Percentiles rank a stretch among this genome's conserved stretches.
Conservation (phyloP, 2,888 invertebrate genomes). For the Mayetiola destructor region DNA sequence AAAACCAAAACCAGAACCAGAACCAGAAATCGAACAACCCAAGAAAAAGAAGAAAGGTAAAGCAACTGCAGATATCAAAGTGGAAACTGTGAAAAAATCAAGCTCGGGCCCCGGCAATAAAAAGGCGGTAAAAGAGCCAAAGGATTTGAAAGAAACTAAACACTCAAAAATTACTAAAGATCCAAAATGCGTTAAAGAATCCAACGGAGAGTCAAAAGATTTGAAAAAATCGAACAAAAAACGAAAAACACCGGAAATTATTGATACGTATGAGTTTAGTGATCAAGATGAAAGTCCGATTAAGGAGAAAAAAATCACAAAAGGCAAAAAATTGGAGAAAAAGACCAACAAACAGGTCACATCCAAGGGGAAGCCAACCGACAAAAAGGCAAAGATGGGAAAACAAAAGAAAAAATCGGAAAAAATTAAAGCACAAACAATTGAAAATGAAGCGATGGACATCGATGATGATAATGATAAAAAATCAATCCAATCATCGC, state of each 20-base stretch:
- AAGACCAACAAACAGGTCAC: constrained; percentile 38
- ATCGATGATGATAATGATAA: too few relatives aligned
- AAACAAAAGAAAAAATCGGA: neutral
- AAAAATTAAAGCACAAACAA: neutral
- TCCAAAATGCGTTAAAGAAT: too few relatives aligned
- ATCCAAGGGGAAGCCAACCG: constrained; percentile 26
- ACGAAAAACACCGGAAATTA: constrained; percentile 18
- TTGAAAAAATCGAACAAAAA: constrained; percentile 18
- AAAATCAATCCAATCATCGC: too few relatives aligned
- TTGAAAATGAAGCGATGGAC: too few relatives aligned
- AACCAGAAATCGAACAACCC: constrained; percentile 11
- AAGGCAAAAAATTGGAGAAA: constrained; percentile 34
- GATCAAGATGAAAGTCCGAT: constrained; percentile 20
- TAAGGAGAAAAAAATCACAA: constrained; percentile 29
- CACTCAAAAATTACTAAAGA: too few relatives aligned
- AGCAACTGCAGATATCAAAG: neutral
- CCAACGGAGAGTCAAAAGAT: constrained; percentile 23
- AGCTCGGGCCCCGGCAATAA: neutral
- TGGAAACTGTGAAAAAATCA: neutral
- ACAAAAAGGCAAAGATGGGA: neutral
- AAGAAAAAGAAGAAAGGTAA: neutral
- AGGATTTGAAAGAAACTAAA: constrained; percentile 22
- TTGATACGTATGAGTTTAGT: constrained; percentile 19
- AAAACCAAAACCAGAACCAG: constrained; percentile 3
- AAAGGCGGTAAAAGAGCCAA: neutral